Evolutionary conservation across 2,888 invertebrate species (phyloP), one percentile per base, ranked within the genome.

Genomic region (Xestoiulus laeticollis): DNA sequence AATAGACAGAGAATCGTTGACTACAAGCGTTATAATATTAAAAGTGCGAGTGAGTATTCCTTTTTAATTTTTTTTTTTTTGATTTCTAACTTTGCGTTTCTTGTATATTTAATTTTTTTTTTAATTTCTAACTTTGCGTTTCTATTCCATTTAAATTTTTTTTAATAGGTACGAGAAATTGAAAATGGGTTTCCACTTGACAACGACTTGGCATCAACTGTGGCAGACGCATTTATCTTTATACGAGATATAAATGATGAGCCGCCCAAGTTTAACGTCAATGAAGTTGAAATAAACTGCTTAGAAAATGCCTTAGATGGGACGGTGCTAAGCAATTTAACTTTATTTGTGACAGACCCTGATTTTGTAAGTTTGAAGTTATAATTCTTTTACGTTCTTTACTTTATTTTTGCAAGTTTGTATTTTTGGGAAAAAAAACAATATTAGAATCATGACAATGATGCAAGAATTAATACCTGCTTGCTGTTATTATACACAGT

Each of bases 181-280:
- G 94, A 96, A 0, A 94, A 96, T 91, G 96, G 96, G 0, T 92
- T 93, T 0, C 95, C 95, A 0, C 93, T 95, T 4, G 94, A 94
- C 90, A 95, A 96, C 89, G 93, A 94, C 2, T 92, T 95, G 87
- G 95, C 88, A 84, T 96, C 0, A 94, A 94, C 96, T 0, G 93
- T 94, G 0, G 95, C 96, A 0, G 95, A 95, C 88, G 95, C 96
- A 14, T 96, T 96, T 0, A 94, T 98, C 87, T 96, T 96, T 78
- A 96, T 97, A 90, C 95, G 95, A 90, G 97, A 97, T 91, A 96
- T 97, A 0, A 97, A 97, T 92, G 97, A 97, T 91, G 96, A 96
- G 90, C 95, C 96, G 0, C 97, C 97, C 0, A 93, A 94, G 84
- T 97, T 97, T 92, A 96, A 96, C 92, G 94, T 94, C 84, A 94